Conservation (phyloP, 1,140 invertebrate genomes). For the Drosophila paulistorum region DNA sequence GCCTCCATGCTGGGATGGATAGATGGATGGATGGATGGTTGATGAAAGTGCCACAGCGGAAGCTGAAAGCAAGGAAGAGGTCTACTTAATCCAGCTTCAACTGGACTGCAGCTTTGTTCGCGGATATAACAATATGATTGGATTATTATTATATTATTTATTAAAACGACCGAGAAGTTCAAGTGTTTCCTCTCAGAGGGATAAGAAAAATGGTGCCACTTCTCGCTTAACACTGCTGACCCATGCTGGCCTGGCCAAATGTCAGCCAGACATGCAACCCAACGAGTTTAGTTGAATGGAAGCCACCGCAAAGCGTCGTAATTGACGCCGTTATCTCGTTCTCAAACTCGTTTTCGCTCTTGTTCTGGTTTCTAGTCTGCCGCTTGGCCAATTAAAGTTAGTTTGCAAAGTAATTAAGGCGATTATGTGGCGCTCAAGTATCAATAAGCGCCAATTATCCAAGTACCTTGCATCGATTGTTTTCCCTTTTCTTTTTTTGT, state of each 20-base stretch:
- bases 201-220: not conserved
- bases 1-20: not conserved
- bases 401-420: constrained; percentile 79
- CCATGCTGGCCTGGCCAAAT: constrained; percentile 32
- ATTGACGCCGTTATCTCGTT: constrained; percentile 72
- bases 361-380: constrained; percentile 28
- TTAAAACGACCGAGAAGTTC: constrained; percentile 50
- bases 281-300: not conserved
- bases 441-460: constrained; percentile 77
- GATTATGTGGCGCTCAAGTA: constrained; percentile 80
- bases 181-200: constrained; percentile 38
- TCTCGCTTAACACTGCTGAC: not conserved
- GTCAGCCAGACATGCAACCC: constrained; percentile 71
- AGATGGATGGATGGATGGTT: constrained; percentile 42
- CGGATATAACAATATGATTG: constrained; percentile 79
- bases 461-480: constrained; percentile 63
- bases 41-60: constrained; percentile 49
- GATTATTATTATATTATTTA: constrained; percentile 82
- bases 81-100: constrained; percentile 25
- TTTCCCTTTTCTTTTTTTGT: constrained; percentile 25
- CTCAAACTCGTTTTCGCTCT: not conserved
- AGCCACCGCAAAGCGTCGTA: constrained; percentile 42
- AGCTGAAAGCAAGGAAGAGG: constrained; percentile 1
- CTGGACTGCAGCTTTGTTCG: constrained; percentile 54
- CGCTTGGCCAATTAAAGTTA: constrained; percentile 76